These are phyloP conservation scores for Glyphotaelius pellucidus DNA, from an alignment of 2,888 invertebrate genomes.

Conservation along the genomic window DNA sequence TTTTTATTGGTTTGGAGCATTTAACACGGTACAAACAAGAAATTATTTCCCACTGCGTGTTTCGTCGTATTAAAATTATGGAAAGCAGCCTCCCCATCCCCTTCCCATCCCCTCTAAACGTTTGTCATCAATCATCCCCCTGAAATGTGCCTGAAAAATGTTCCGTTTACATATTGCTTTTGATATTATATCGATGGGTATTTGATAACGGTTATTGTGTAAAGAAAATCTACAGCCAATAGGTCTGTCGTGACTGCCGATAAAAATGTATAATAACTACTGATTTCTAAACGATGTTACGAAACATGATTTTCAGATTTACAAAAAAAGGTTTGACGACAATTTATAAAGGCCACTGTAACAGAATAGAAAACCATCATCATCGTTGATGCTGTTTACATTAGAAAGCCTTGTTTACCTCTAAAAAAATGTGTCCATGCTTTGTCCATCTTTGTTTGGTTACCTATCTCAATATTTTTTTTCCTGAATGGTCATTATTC, in stretches of 20 bases:
- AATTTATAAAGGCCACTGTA: neutral
- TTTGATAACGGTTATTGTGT: conserved; percentile 9
- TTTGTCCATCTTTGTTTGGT: neutral
- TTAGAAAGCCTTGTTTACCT: neutral
- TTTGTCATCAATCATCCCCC: conserved; percentile 6
- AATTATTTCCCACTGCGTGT: conserved; percentile 14
- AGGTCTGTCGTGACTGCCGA: neutral
- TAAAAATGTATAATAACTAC: neutral
- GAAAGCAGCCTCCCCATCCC: neutral
- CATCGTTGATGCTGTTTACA: neutral
- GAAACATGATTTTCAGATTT: neutral
- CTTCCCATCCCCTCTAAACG: neutral
- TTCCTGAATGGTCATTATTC: too few relatives aligned
- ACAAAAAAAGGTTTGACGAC: neutral
- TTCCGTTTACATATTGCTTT: neutral
- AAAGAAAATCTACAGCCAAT: neutral
- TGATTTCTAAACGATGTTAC: neutral
- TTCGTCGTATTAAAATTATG: conserved; percentile 26
- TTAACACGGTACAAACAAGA: neutral
- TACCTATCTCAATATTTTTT: too few relatives aligned
- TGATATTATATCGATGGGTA: conserved; percentile 6
- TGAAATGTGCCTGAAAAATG: conserved; percentile 16
- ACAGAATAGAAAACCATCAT: neutral
- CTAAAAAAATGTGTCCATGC: neutral
- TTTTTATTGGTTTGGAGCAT: neutral